Conservation (phyloP, 92 coral and sea anemone species). For the Heliopora coerulea region DNA sequence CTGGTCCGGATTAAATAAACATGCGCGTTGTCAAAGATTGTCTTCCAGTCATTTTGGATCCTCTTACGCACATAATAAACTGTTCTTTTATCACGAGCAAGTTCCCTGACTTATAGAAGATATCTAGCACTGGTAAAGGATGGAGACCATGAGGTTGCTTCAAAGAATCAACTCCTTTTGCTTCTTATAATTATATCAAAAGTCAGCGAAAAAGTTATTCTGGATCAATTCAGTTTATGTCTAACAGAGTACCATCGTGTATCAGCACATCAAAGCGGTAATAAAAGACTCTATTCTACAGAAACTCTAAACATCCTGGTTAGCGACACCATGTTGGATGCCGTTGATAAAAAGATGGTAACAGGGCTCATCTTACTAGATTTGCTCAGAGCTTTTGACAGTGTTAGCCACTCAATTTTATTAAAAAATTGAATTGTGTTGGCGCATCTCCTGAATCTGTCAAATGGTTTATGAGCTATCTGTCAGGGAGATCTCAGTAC, state of each 20-base stretch:
- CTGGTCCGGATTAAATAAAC: background rate
- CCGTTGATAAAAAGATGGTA: conserved; percentile 1
- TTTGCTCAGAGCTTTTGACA: conserved; percentile 41
- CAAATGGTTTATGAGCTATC: background rate
- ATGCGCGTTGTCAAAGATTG: conserved; percentile 33
- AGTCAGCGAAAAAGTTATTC: background rate
- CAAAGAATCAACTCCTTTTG: conserved; percentile 43
- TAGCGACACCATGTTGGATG: background rate
- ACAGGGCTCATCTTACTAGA: conserved; percentile 11
- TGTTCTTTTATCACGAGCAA: conserved; percentile 5
- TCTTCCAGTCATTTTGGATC: conserved; percentile 35
- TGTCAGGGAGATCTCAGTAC: conserved; percentile 16
- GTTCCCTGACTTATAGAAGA: conserved; percentile 32
- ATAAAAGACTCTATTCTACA: conserved; percentile 31
- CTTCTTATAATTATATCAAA: conserved; percentile 29
- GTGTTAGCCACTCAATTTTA: conserved; percentile 28
- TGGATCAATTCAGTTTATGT: conserved; percentile 9
- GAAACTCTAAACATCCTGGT: conserved; percentile 33
- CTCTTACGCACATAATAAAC: conserved; percentile 22
- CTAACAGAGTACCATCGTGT: conserved; percentile 23
- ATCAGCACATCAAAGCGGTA: conserved; percentile 38
- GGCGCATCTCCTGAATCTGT: conserved; percentile 7
- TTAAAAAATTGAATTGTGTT: conserved; percentile 14
- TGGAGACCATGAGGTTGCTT: conserved; percentile 42
- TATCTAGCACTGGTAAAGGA: conserved; percentile 22